phyloP scores from a whole-genome alignment of 2,797 vertebrate species.

The Catharus ustulatus region DNA sequence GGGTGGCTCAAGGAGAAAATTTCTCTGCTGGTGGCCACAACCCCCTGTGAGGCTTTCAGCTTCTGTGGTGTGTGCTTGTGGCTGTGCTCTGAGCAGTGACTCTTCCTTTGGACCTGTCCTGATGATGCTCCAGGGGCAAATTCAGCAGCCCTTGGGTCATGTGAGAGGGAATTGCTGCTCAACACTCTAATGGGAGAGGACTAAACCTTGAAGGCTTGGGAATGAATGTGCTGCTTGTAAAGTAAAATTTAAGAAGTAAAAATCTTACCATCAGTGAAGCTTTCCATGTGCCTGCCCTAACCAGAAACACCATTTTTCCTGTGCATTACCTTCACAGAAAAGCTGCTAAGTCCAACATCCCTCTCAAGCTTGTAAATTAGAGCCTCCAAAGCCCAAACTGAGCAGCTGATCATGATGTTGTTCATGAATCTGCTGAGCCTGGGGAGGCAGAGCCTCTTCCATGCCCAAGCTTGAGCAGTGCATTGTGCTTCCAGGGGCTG shows the following conservation, averaged over 20 bases:
- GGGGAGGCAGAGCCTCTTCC: background rate
- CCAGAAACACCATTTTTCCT: background rate
- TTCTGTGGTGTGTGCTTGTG: background rate
- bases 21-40: background rate
- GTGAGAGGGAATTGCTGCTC: background rate
- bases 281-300: background rate
- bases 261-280: background rate
- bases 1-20: background rate
- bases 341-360: background rate
- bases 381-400: background rate
- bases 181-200: fast-evolving
- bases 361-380: background rate
- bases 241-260: background rate
- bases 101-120: background rate
- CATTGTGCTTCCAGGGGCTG: background rate
- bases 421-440: background rate
- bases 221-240: background rate
- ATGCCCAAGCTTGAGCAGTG: background rate
- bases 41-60: background rate
- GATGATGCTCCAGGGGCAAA: background rate
- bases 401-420: background rate
- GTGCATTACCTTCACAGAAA: background rate
- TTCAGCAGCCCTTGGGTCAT: background rate
- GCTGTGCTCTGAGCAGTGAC: background rate
- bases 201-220: background rate